Evolutionary conservation across 2,113 vertebrate genomes (phyloP), one percentile per base, ranked within the genome.

Genomic region (Rutilus rutilus): DNA sequence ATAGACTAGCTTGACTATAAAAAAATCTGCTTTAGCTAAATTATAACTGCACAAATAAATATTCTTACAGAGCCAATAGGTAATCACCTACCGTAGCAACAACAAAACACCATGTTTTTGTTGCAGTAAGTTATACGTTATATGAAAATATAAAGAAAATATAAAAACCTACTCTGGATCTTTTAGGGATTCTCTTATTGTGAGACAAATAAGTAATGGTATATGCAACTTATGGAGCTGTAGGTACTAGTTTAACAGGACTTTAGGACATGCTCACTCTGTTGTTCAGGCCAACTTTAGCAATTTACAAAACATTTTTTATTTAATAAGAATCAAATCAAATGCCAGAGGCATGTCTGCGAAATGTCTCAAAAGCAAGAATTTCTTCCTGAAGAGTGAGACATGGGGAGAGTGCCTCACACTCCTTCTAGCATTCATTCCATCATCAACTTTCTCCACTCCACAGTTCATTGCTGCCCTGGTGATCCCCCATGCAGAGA

Each of bases 301-400:
- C 12, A 64, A 27, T 64, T 54, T 15, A 65, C 71, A 45, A 74
- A 45, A 12, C 73, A 50, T 15, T 75, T 75, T 50, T 50, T 5
- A 50, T 27, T 75, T 27, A 74, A 45, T 47, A 50, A 50, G n/a
- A 65, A 78, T 57, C 7, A 19, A 57, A 52, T 57, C 27, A 57
- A 57, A 15, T 57, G 77, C 52, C 10, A 10, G 12, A 12, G 77
- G 50, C 11, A 60, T 36, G 21, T 79, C 50, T 77, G 50, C 15
- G 21, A 60, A 12, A 78, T 33, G 15, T 60, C 19, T 60, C 30
- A 60, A 30, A 78, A 78, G 10, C 30, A 57, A 60, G 54, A 79
- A 14, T 57, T 76, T 76, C 6, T 76, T 76, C 14, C 73, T 76
- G 50, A 88, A 92, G 90, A 92, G 91, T 91, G 91, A 90, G 90